Base-by-base conservation (phyloP, 2,113 vertebrate genomes). In the Prinia subflava region DNA sequence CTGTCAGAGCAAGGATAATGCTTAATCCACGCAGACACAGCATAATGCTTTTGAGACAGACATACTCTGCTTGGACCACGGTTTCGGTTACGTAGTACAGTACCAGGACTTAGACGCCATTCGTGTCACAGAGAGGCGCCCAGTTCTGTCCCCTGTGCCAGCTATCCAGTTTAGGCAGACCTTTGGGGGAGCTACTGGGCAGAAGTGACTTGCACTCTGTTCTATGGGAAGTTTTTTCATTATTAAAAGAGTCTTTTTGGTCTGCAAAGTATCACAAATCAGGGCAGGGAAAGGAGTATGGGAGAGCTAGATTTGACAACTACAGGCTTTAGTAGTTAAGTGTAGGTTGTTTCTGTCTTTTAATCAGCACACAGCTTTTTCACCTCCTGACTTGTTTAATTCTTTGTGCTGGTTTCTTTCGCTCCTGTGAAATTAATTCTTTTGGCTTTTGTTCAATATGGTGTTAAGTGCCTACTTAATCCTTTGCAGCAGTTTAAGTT, bases 381-480 rank as follows among this genome's bases (percentile, higher is more conserved):
- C 30, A 75, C 22, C 30, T 19, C 53, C 11, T 15, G 50, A 83
- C 49, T 92, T 83, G 30, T 60, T 94, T 81, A 79, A 68, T 81
- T 89, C 49, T 88, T 92, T 90, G 22, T 31, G 39, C 81, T 62
- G 35, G 20, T 89, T 90, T 83, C 91, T 91, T 79, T 70, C 67
- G 90, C 23, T 75, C 30, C 39, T 65, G 42, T 92, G 82, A 80
- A 94, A 96, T 75, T 39, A 88, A 92, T 90, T 84, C 21, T 85
- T 93, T 87, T 95, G 77, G 80, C 75, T 91, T 24, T 33, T 46
- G n/a, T 90, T 95, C 83, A 96, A 53, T 70, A 41, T 42, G 59
- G 30, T 88, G 44, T 86, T 85, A 87, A 94, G 83, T 83, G 46
- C 60, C 89, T 75, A 28, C 70, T 96, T 92, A 90, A 89, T 94